Evolutionary conservation across 2,888 invertebrate species (phyloP).

Genomic region (Periphyllus acericola): DNA sequence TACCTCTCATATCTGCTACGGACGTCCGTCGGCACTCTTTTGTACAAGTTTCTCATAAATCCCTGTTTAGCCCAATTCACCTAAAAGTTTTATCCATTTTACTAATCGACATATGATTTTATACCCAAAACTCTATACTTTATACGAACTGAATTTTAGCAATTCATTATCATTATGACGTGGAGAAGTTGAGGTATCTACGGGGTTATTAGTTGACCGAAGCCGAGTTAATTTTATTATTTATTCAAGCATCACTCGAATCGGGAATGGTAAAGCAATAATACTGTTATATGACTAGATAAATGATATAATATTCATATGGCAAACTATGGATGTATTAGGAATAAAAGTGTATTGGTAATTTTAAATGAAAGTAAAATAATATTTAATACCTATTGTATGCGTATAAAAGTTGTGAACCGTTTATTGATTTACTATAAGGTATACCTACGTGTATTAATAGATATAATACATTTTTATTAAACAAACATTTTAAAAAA

Average conservation of each 20-base stretch:
- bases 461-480: too few species aligned
- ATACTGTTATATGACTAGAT: not conserved
- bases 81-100: conserved; percentile 55
- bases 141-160: not conserved
- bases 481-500: too few species aligned
- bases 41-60: conserved; percentile 55
- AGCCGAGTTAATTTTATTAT: not conserved
- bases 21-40: conserved; percentile 42
- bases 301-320: too few species aligned
- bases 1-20: conserved; percentile 66
- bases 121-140: not conserved
- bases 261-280: not conserved
- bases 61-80: conserved; percentile 61
- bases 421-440: too few species aligned
- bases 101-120: conserved; percentile 22
- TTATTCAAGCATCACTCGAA: not conserved
- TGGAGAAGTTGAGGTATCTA: not conserved
- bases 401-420: too few species aligned
- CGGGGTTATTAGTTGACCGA: too few species aligned
- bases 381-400: too few species aligned
- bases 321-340: too few species aligned
- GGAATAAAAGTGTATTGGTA: not conserved
- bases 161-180: conserved; percentile 42
- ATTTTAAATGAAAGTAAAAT: too few species aligned
- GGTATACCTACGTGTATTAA: too few species aligned